Conservation (phyloP, 2,797 vertebrate species). For the Sandelia bainsii region DNA sequence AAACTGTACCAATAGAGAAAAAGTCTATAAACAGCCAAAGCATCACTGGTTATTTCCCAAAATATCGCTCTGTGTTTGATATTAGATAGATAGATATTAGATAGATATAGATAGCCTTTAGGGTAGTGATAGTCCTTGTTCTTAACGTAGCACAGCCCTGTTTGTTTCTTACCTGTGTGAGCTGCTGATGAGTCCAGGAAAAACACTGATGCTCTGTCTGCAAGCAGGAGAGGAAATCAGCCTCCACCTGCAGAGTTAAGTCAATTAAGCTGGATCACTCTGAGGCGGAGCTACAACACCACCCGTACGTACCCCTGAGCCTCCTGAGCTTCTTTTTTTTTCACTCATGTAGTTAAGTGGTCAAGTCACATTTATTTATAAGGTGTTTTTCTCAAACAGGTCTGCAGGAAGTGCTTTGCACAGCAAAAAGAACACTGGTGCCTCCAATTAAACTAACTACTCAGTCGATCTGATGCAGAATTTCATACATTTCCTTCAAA, state of each 20-base stretch:
- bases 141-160: neutral
- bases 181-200: conserved; percentile 34
- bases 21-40: neutral
- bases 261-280: conserved; percentile 71
- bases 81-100: too few species aligned
- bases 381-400: conserved; percentile 6
- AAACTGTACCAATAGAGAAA: neutral
- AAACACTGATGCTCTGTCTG: conserved; percentile 43
- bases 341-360: neutral
- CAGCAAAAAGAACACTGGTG: neutral
- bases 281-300: conserved; percentile 56
- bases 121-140: neutral
- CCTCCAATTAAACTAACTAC: too few species aligned
- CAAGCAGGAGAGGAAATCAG: conserved; percentile 48
- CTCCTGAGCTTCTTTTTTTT: conserved; percentile 4
- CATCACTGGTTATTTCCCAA: neutral
- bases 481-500: too few species aligned
- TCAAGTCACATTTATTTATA: conserved; percentile 3
- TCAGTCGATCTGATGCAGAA: too few species aligned
- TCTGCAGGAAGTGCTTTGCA: neutral
- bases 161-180: conserved; percentile 66
- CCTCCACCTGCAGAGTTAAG: conserved; percentile 61
- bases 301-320: conserved; percentile 32
- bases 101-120: too few species aligned
- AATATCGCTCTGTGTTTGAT: neutral